Evolutionary conservation across 2,888 invertebrate species (phyloP).

Genomic region (Harpalus rubripes): DNA sequence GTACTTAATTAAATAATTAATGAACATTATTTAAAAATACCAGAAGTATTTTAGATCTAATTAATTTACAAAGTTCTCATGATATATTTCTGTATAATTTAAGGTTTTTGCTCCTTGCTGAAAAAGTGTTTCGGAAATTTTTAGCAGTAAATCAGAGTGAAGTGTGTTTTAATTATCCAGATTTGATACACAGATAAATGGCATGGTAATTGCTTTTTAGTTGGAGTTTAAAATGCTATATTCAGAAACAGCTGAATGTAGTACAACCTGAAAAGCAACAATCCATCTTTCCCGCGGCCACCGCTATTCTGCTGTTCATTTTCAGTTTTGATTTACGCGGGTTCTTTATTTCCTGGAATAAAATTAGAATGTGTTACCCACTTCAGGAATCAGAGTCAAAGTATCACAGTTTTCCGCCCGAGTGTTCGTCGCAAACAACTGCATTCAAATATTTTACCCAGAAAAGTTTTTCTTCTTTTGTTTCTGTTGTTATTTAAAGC

Average conservation of each 20-base stretch:
- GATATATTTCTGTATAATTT: too few species aligned
- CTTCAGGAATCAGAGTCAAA: constrained; percentile 30
- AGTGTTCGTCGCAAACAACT: constrained; percentile 49
- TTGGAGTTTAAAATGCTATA: neutral
- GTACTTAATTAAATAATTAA: too few species aligned
- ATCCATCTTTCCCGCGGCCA: constrained; percentile 8
- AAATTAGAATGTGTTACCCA: constrained; percentile 52
- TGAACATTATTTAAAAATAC: too few species aligned
- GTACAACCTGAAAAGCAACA: constrained; percentile 24
- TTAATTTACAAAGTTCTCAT: too few species aligned
- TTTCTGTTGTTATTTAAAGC: constrained; percentile 59
- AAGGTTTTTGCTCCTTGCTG: too few species aligned
- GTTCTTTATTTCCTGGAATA: constrained; percentile 44
- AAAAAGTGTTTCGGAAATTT: constrained; percentile 8
- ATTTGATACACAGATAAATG: constrained; percentile 10
- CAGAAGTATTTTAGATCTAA: too few species aligned
- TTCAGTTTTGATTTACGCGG: constrained; percentile 40
- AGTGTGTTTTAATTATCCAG: constrained; percentile 26
- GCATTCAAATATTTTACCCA: constrained; percentile 46
- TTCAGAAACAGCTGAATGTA: constrained; percentile 32
- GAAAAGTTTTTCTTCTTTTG: constrained; percentile 54
- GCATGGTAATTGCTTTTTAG: constrained; percentile 36
- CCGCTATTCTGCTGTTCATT: constrained; percentile 41
- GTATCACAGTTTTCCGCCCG: constrained; percentile 43
- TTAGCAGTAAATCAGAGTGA: neutral